Percentiles rank a stretch among this genome's conserved stretches.
Conservation (phyloP, 2,888 invertebrate genomes). For the Cancer borealis region DNA sequence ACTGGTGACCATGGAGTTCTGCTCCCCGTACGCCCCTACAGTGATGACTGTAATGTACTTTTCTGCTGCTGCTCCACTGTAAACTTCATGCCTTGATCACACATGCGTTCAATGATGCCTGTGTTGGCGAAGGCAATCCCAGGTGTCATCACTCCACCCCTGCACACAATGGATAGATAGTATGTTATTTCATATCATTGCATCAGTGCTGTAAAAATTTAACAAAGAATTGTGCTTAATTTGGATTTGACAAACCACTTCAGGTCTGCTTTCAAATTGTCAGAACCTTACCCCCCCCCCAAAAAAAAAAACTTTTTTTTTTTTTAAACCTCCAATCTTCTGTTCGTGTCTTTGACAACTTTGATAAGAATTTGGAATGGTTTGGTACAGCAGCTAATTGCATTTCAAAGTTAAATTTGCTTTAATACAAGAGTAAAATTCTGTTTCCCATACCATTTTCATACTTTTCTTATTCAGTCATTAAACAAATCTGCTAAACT, state of each 20-base stretch:
- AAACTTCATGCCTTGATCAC: constrained; percentile 73
- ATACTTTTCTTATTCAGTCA: too few species aligned
- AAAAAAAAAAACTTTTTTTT: neutral
- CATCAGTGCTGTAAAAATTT: neutral
- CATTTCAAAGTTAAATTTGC: too few species aligned
- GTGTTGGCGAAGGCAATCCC: constrained; percentile 73
- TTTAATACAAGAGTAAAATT: too few species aligned
- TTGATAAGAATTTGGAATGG: too few species aligned
- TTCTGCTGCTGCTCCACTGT: constrained; percentile 53
- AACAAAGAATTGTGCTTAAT: too few species aligned
- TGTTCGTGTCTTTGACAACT: too few species aligned
- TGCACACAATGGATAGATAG: constrained; percentile 36
- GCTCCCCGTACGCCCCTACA: too few species aligned
- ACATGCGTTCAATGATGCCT: constrained; percentile 68
- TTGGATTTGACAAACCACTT: neutral
- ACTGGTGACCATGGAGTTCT: too few species aligned
- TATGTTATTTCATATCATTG: neutral
- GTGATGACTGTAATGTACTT: neutral
- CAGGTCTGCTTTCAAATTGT: neutral
- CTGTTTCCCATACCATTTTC: too few species aligned
- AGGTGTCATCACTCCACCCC: constrained; percentile 77
- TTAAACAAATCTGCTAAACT: too few species aligned
- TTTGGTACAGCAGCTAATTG: too few species aligned
- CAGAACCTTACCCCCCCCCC: too few species aligned
- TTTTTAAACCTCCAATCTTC: neutral